A percentile compares a stretch with the other conserved stretches of the same genome.
phyloP scores from a whole-genome alignment of 2,888 invertebrate genomes.

The Patella ulyssiponensis region DNA sequence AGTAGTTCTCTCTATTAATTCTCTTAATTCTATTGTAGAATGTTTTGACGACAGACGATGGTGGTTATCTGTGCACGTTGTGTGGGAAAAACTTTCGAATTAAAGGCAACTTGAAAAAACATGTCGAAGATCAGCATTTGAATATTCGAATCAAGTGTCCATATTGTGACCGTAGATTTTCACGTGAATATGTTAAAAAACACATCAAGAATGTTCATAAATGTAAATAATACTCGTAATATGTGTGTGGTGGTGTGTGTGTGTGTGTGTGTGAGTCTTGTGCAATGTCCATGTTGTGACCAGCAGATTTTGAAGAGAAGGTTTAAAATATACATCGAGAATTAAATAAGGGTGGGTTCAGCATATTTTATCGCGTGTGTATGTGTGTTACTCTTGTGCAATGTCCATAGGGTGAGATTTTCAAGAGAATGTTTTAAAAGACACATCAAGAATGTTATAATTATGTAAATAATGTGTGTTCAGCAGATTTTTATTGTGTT shows the following conservation, averaged over 20 bases:
- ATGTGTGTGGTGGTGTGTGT: neutral
- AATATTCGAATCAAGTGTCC: neutral
- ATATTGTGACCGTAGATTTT: neutral
- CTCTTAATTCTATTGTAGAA: no score
- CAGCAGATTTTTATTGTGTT: neutral
- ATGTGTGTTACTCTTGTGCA: neutral
- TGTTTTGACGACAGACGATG: no score
- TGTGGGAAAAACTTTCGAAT: neutral
- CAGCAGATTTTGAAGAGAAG: no score
- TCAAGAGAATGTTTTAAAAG: neutral
- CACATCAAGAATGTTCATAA: neutral
- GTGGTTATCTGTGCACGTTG: no score
- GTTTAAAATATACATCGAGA: no score
- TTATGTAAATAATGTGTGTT: neutral
- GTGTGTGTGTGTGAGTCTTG: neutral
- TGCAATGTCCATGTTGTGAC: no score
- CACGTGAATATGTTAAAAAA: conserved; percentile 8
- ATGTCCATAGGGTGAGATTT: neutral
- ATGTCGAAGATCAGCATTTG: neutral
- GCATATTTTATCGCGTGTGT: neutral
- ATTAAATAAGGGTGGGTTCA: no score
- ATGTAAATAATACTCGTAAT: neutral
- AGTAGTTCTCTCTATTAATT: neutral
- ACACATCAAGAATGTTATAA: neutral
- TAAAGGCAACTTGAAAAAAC: conserved; percentile 2